Evolutionary conservation across 2,888 invertebrate genomes (phyloP), one percentile per base, ranked within the genome.

Genomic region (Seira ritae): DNA sequence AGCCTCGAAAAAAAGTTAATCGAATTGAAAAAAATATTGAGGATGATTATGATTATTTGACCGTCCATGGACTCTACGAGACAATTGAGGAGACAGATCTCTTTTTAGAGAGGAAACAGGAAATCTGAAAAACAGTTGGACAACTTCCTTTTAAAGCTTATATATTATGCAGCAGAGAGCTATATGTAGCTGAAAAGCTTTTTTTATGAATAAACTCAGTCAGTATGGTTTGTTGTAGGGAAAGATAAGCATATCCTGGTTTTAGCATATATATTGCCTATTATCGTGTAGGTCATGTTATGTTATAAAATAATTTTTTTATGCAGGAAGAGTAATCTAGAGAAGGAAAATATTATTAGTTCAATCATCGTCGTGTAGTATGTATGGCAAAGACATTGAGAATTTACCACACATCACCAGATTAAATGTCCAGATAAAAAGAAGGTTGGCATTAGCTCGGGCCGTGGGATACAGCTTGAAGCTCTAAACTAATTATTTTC

Each of bases 61-160:
- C 55, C 55, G 55, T 55, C 55, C 55, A 55, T 55, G 55, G 31
- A 31, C 31, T 31, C 31, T 31, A 55, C n/a, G 55, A 55, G 55
- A 55, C n/a, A 55, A 55, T 55, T n/a, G n/a, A n/a, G n/a, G 55
- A 55, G 66, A 20, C 19, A 24, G 24, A 66, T 24, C 22, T 66
- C 10, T 66, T 6, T 66, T 17, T 24, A 24, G 68, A 17, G 84
- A 87, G 88, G 88, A 88, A 88, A 88, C 88, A 87, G 88, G 88
- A 88, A 88, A 88, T 88, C 87, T 88, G 87, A 85, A 85, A 85
- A 82, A 86, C 85, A 82, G 86, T 86, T 86, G 84, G 84, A 80
- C 84, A 86, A 86, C 88, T 88, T 88, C 88, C 86, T 85, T 86
- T 68, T 69, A 74, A 66, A 22, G 31, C 31, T 31, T 31, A 31